Base-by-base conservation (phyloP, 2,113 vertebrate species). In the Salvelinus fontinalis region DNA sequence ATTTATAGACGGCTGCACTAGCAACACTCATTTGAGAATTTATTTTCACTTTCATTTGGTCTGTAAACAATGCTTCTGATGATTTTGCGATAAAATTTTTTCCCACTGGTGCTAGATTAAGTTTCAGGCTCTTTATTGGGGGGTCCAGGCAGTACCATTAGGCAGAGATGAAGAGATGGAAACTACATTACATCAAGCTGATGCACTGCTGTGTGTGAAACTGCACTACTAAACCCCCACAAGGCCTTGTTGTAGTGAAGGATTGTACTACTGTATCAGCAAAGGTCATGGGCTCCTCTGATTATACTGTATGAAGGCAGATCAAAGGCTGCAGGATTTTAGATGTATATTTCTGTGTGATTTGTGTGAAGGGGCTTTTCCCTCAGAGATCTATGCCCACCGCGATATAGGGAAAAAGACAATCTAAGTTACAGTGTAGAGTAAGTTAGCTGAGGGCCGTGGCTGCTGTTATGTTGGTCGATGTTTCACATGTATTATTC, bases 241-340 rank as follows among this genome's bases (percentile, higher is more conserved):
- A 60, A 75, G 83, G 88, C 82, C 84, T 76, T 13, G 48, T 76
- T 13, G 48, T 77, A 48, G 74, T 75, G 79, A 85, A 80, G 75
- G 71, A 74, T 76, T 78, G 80, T 12, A 79, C 84, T 12, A 82
- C 84, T 80, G 49, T 51, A 70, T 89, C 87, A 71, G 85, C 82
- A 87, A 90, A 90, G 89, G 87, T 90, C 87, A 89, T 70, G 80
- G 7, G 84, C 76, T 83, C 81, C 84, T 68, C 76, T 57, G 87
- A 82, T 73, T 67, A 76, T 75, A 83, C 59, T 31, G 31, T 60
- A 67, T 9, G 57, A 60, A 60, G 57, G 57, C 57, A 60, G 57
- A 13, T 13, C 57, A 60, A 60, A 60, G 20, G 20, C 66, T 39
- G 18, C 14, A 5, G 20, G 72, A 75, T 69, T 51, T 51, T 60